Evolutionary conservation across 2,113 vertebrate species (phyloP), one percentile per base, ranked within the genome.

Genomic region (Plotosus lineatus): DNA sequence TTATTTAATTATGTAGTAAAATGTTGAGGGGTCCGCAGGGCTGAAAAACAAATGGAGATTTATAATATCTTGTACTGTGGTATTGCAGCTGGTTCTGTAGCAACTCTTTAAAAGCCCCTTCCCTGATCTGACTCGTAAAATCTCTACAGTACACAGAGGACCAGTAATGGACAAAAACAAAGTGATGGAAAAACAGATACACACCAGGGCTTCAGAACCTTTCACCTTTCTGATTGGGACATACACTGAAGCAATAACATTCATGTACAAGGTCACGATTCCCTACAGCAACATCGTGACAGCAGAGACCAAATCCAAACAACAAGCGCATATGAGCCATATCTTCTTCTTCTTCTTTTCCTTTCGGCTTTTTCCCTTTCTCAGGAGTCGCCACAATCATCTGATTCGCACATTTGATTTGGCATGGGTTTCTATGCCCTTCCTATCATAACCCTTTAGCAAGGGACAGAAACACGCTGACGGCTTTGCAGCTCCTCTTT

Each of bases 41-140:
- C 38, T 66, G 15, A 78, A 66, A 66, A 66, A 78, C 26, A 60
- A 66, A 38, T 40, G 9, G 44, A 66, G 63, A 78, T 53, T 65
- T 73, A 66, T 1, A 40, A 53, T 36, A 46, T 51, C 46, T 17
- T 66, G 12, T 50, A 51, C 72, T 55, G 72, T 23, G n/a, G 33
- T 38, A 75, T 51, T 26, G 46, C 46, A 40, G 60, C 76, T 78
- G 60, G 50, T 38, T 17, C 31, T 50, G 17, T 38, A 65, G 23
- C 33, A n/a, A 42, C 33, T 17, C 31, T 46, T 71, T 48, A 48
- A 48, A 44, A 71, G 68, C 1, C 46, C 69, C 17, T 51, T 73
- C 46, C 28, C 9, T 51, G 48, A 51, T 28, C 69, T 33, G 69
- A 10, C 46, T 73, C 69, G 23, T 51, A 51, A 73, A 58, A 50